Evolutionary conservation across 2,113 vertebrate genomes (phyloP).

Genomic region (Chamaetylas fuelleborni): DNA sequence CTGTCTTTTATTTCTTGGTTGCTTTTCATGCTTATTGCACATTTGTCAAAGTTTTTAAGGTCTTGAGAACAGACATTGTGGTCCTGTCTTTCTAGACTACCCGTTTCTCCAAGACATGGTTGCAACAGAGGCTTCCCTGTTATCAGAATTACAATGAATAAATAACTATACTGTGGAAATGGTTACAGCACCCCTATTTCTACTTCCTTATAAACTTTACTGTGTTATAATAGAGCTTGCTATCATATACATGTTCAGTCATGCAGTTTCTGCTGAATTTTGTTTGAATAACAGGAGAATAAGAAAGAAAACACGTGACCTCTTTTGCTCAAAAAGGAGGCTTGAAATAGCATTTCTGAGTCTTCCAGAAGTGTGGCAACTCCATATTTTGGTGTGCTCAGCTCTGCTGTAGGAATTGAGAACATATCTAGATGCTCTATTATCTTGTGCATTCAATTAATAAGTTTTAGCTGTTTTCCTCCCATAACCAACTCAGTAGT

Average conservation of each 20-base stretch:
- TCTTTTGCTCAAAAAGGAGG: neutral
- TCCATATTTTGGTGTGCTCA: rapidly evolving
- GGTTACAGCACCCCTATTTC: neutral
- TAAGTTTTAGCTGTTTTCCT: neutral
- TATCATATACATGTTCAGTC: neutral
- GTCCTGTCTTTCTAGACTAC: neutral
- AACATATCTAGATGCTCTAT: neutral
- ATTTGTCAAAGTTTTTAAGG: neutral
- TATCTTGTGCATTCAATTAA: neutral
- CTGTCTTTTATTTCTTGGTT: neutral
- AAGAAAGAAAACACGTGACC: neutral
- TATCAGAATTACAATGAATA: neutral
- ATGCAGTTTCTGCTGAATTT: neutral
- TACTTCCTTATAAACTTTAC: neutral
- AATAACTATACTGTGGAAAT: neutral
- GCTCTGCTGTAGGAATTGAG: rapidly evolving
- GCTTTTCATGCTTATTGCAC: neutral
- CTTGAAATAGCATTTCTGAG: neutral
- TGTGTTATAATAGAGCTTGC: neutral
- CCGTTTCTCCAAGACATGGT: neutral
- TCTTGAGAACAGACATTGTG: neutral
- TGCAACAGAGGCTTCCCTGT: neutral
- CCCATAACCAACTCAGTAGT: neutral
- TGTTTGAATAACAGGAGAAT: neutral
- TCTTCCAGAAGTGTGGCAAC: neutral